Percentiles rank a stretch among this genome's conserved stretches.
phyloP scores from a whole-genome alignment of 2,113 vertebrate species.

The Callospermophilus lateralis region DNA sequence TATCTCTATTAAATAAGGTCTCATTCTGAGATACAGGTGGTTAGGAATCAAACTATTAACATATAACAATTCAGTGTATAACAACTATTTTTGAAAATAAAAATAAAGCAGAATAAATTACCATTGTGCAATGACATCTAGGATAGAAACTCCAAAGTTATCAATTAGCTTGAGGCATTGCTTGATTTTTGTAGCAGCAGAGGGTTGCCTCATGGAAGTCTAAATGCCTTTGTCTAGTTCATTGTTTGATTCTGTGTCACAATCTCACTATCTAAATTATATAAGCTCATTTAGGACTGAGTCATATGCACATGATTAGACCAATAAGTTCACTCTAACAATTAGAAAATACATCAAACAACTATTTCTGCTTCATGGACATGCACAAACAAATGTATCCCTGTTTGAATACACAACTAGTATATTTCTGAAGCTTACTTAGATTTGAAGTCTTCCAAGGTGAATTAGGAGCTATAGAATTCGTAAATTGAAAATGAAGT shows the following conservation, averaged over 20 bases:
- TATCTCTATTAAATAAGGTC: background rate
- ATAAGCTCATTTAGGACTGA: background rate
- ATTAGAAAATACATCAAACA: constrained; percentile 66
- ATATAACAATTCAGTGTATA: background rate
- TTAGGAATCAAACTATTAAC: background rate
- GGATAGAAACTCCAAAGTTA: background rate
- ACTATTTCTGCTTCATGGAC: background rate
- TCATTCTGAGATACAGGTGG: background rate
- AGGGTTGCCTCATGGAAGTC: background rate
- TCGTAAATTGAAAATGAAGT: background rate
- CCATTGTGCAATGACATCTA: background rate
- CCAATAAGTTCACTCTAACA: background rate
- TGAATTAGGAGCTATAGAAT: constrained; percentile 17
- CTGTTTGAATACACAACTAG: background rate
- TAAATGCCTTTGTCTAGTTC: background rate
- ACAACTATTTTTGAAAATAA: constrained; percentile 7
- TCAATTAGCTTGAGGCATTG: background rate
- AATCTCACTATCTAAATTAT: background rate
- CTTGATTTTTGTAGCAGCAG: background rate
- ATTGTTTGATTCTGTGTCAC: constrained; percentile 9
- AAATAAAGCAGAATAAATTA: background rate
- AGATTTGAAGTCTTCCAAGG: constrained; percentile 24
- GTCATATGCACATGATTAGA: background rate
- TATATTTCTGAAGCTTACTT: constrained; percentile 32
- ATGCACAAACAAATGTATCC: background rate